Base-by-base conservation (phyloP, 2,888 invertebrate genomes). In the Pardosa pseudoannulata region DNA sequence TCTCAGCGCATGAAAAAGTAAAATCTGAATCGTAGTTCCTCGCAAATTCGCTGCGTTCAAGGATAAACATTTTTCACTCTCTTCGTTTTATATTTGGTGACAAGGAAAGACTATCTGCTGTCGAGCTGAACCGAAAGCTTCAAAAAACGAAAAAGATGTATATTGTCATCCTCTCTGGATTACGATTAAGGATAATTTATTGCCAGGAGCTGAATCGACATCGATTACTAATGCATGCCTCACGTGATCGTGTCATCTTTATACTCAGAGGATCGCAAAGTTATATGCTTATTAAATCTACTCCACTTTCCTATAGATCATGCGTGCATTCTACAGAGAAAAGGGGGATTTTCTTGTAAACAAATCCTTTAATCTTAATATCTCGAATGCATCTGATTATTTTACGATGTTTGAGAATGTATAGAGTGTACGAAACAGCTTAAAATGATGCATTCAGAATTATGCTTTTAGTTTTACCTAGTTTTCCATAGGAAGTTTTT, bases 11-110 rank as follows among this genome's bases (percentile, higher is more conserved):
- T 19, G 13, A 5, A 13, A 29, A 68, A 68, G 0, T 23, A 68
- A 36, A 36, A 39, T 31, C n/a, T n/a, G n/a, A 32, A 68, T 19
- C 29, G 23, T 23, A 50, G 46, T 81, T 74, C 74, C 81, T 70
- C 31, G 36, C 67, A n/a, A 67, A 76, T 41, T 74, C 70, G 36
- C 39, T 36, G 29, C 56, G 74, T 80, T 65, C 81, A 74, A 81
- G 81, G 81, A 81, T 72, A 74, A 79, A 23, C 23, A 67, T 81
- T 62, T 67, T 80, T 73, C 65, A 73, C 50, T 70, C 56, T 74
- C 81, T 36, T 65, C 71, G 28, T 46, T 46, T 71, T 71, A 32
- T 74, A 50, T 67, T 39, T 36, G 71, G 64, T 67, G 79, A 80
- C 79, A 67, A 56, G 74, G 68, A 81, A 67, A 56, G 56, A 3